Percentiles rank a stretch among this genome's conserved stretches.
These are phyloP conservation scores for Noctilio leporinus DNA, from an alignment of 2,113 vertebrate species.

Conservation along the genomic window DNA sequence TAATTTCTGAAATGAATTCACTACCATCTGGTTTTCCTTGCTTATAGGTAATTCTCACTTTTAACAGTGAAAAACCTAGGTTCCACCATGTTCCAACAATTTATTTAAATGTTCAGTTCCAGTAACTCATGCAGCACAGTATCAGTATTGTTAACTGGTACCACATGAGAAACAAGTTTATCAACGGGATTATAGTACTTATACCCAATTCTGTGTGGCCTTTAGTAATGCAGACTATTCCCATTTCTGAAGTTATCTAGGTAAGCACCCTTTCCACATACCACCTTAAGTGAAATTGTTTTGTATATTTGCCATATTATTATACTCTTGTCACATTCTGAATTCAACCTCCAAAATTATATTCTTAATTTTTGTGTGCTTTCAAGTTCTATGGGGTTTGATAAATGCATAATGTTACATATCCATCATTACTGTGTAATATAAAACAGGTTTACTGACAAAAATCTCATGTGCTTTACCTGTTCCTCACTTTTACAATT, in stretches of 20 bases:
- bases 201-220: background rate
- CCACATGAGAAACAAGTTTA: background rate
- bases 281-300: background rate
- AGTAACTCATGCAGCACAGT: background rate
- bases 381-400: background rate
- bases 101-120: background rate
- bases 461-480: too few species aligned
- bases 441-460: too few species aligned
- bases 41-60: background rate
- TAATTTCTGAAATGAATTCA: background rate
- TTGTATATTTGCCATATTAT: background rate
- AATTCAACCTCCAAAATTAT: background rate
- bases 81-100: background rate
- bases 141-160: background rate
- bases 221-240: background rate
- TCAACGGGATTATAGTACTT: background rate
- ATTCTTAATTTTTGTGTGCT: background rate
- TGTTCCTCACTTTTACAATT: background rate
- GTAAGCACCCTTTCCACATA: background rate
- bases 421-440: too few species aligned
- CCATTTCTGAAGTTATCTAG: background rate
- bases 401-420: too few species aligned
- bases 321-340: background rate
- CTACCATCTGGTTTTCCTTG: background rate
- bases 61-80: background rate